A percentile compares a stretch with the other conserved stretches of the same genome.
Evolutionary conservation across 1,140 invertebrate species (phyloP).

Genomic region (Habropoda laboriosa): DNA sequence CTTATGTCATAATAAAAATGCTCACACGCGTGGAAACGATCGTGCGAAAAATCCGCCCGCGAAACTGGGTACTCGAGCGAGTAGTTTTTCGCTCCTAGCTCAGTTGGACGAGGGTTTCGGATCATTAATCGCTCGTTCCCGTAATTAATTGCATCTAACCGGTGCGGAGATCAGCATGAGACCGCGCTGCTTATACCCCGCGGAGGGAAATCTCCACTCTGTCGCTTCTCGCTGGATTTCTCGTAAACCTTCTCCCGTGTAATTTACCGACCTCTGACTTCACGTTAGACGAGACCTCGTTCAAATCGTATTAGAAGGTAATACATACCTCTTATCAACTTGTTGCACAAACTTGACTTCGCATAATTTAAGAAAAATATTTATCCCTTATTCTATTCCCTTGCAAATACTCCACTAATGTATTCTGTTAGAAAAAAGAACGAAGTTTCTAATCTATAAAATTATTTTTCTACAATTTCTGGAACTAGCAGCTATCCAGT

Average conservation of each 20-base stretch:
- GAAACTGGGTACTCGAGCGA: constrained; percentile 74
- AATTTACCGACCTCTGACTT: background rate
- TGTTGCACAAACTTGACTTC: no score
- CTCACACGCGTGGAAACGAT: constrained; percentile 47
- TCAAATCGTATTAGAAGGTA: no score
- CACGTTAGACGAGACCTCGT: no score
- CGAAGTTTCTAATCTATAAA: no score
- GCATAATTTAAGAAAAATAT: no score
- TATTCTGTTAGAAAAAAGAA: no score
- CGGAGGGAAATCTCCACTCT: constrained; percentile 58
- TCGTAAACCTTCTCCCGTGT: constrained; percentile 19
- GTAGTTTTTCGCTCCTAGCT: constrained; percentile 56
- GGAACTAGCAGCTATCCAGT: no score
- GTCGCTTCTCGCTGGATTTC: constrained; percentile 39
- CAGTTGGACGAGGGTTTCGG: constrained; percentile 24
- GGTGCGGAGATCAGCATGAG: constrained; percentile 53
- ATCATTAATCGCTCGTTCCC: constrained; percentile 67
- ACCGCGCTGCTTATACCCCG: constrained; percentile 44
- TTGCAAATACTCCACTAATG: no score
- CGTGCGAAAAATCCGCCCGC: constrained; percentile 66
- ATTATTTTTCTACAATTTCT: no score
- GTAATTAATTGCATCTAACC: constrained; percentile 66
- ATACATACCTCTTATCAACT: no score
- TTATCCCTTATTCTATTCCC: no score
- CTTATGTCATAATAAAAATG: background rate